phyloP scores from a whole-genome alignment of 2,888 invertebrate genomes.

The Cephus runcator region DNA sequence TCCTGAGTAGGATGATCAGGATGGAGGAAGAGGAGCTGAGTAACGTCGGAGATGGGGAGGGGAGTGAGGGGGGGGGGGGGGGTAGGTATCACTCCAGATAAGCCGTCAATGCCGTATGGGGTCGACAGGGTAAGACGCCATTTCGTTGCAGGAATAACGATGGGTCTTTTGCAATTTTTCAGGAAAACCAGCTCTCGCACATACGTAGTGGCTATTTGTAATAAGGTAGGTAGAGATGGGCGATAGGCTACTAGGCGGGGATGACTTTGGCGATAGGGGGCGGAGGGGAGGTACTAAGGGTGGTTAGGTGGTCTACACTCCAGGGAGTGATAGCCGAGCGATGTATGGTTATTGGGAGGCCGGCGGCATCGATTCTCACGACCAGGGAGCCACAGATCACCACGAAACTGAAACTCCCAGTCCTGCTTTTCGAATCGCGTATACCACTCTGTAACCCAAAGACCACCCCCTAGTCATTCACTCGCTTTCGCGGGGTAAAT shows the following conservation, averaged over 20 bases:
- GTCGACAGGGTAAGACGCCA: neutral
- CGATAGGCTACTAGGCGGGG: neutral
- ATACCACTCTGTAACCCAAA: too few relatives aligned
- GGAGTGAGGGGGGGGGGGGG: slow-evolving; percentile 11
- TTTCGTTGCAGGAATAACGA: neutral
- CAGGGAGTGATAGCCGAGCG: slow-evolving; percentile 61
- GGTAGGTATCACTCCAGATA: slow-evolving; percentile 21
- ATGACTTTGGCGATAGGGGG: slow-evolving; percentile 12
- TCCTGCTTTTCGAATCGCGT: too few relatives aligned
- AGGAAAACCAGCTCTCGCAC: slow-evolving; percentile 17
- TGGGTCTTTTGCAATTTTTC: slow-evolving; percentile 9
- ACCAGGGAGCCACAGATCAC: slow-evolving; percentile 65
- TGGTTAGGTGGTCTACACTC: slow-evolving; percentile 35
- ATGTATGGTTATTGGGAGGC: slow-evolving; percentile 65
- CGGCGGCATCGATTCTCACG: slow-evolving; percentile 64
- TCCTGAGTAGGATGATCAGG: slow-evolving; percentile 3
- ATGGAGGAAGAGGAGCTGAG: slow-evolving; percentile 6
- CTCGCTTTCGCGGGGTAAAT: too few relatives aligned
- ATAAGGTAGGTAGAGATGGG: slow-evolving; percentile 25
- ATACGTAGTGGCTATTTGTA: slow-evolving; percentile 29
- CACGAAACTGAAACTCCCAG: slow-evolving; percentile 51
- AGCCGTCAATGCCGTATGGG: neutral
- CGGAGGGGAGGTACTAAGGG: slow-evolving; percentile 31
- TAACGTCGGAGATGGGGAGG: slow-evolving; percentile 13
- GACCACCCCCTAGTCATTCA: too few relatives aligned